Conservation (phyloP, 2,888 invertebrate species). For the Hemicrepidius hirtus region DNA sequence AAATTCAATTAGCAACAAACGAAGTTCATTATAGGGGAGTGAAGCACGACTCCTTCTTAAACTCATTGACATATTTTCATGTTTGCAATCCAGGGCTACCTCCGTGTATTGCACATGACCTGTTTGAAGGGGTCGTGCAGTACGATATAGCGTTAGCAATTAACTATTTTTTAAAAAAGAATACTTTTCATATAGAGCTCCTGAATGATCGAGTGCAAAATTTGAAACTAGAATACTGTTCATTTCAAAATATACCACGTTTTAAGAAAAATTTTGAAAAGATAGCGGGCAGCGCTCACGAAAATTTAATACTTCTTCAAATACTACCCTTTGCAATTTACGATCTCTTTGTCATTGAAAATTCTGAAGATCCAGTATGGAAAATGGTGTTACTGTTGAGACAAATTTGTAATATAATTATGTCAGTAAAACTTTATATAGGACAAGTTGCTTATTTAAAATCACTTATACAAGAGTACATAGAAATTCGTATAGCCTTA, state of each 20-base stretch:
- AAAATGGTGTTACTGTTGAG: not conserved
- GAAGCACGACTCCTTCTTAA: slow-evolving; percentile 24
- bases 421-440: slow-evolving; percentile 52
- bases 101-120: slow-evolving; percentile 44
- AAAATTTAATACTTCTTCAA: slow-evolving; percentile 26
- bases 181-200: not conserved
- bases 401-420: not conserved
- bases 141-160: slow-evolving; percentile 44
- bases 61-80: slow-evolving; percentile 40
- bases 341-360: slow-evolving; percentile 3
- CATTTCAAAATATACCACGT: not conserved
- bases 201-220: not conserved
- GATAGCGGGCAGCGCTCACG: slow-evolving; percentile 11
- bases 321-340: slow-evolving; percentile 26
- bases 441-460: slow-evolving; percentile 53
- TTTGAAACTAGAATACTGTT: slow-evolving; percentile 46
- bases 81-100: not conserved
- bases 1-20: not conserved
- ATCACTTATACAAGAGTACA: slow-evolving; percentile 42
- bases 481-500: slow-evolving; percentile 6
- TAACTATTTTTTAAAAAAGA: slow-evolving; percentile 43
- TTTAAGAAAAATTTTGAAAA: slow-evolving; percentile 1
- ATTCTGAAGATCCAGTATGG: slow-evolving; percentile 2
- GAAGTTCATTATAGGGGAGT: not conserved
- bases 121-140: slow-evolving; percentile 44